Conservation (phyloP, 2,797 vertebrate genomes). For the Coilia nasus region DNA sequence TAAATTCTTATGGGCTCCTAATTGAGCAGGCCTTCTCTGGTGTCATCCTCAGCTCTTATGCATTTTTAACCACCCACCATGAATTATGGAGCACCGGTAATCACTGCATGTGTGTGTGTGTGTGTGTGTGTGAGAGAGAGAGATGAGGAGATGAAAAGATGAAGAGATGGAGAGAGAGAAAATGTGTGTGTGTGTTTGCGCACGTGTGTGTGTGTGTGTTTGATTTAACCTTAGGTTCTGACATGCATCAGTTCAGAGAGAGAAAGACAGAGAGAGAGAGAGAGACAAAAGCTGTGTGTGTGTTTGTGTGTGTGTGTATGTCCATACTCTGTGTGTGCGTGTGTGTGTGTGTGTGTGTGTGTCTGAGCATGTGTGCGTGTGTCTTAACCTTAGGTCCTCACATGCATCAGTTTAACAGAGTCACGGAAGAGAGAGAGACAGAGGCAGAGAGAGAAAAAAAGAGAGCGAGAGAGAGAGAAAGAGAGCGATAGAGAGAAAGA, state of each 20-base stretch:
- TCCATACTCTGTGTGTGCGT: no score
- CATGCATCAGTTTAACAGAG: constrained; percentile 20
- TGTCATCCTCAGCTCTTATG: constrained; percentile 59
- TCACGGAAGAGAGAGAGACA: neutral
- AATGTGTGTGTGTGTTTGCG: constrained; percentile 26
- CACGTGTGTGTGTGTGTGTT: neutral
- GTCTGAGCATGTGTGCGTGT: no score
- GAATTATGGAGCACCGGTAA: constrained; percentile 67
- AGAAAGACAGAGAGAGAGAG: no score
- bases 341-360: neutral
- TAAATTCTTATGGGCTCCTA: constrained; percentile 50
- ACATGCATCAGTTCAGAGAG: no score
- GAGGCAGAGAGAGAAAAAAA: neutral
- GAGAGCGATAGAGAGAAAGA: neutral
- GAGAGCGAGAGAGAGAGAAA: neutral
- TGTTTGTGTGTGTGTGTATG: neutral
- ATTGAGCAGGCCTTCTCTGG: constrained; percentile 52
- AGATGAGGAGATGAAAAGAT: no score
- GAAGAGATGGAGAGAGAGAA: no score
- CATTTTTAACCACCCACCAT: constrained; percentile 64
- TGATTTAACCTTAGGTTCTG: no score
- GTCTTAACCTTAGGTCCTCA: constrained; percentile 6
- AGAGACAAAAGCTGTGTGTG: neutral
- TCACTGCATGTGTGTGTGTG: constrained; percentile 29
- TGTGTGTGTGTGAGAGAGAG: constrained; percentile 30